These are phyloP conservation scores for Ataeniobius toweri DNA, from an alignment of 2,797 vertebrate genomes.

Conservation along the genomic window DNA sequence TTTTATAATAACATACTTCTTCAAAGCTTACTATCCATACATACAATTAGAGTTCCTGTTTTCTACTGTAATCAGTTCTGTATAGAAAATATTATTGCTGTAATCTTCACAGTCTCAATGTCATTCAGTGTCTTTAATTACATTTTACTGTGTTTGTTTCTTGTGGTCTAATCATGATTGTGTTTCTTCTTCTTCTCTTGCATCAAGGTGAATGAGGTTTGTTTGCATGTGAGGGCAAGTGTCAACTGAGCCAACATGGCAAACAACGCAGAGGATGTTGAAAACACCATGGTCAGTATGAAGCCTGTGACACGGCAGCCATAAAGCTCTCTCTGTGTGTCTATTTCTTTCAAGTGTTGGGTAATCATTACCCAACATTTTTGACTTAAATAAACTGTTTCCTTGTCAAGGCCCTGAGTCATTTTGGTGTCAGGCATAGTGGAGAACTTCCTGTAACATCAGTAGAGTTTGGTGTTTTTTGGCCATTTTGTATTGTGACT, in stretches of 20 bases:
- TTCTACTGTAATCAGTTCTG: background rate
- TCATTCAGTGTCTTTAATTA: background rate
- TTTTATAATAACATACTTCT: background rate
- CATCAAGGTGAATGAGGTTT: conserved; percentile 39
- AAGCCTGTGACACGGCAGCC: conserved; percentile 21
- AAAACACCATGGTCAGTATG: conserved; percentile 79
- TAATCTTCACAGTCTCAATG: background rate
- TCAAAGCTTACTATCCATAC: background rate
- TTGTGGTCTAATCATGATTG: background rate
- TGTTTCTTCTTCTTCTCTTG: conserved; percentile 5
- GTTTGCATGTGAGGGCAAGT: conserved; percentile 74
- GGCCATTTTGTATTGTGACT: background rate
- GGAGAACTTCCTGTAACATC: background rate
- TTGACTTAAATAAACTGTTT: conserved; percentile 8
- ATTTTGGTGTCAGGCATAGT: background rate
- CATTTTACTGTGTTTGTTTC: background rate
- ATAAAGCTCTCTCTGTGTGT: background rate
- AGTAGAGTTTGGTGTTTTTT: background rate
- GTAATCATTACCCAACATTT: conserved; percentile 28
- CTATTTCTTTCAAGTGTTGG: background rate
- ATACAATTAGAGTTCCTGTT: background rate
- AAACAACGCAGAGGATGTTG: conserved; percentile 74
- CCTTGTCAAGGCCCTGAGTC: background rate
- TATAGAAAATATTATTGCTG: background rate
- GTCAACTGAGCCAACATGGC: conserved; percentile 73